These are phyloP conservation scores for Nemotelus pantherinus DNA, from an alignment of 2,888 invertebrate species.

Conservation along the genomic window DNA sequence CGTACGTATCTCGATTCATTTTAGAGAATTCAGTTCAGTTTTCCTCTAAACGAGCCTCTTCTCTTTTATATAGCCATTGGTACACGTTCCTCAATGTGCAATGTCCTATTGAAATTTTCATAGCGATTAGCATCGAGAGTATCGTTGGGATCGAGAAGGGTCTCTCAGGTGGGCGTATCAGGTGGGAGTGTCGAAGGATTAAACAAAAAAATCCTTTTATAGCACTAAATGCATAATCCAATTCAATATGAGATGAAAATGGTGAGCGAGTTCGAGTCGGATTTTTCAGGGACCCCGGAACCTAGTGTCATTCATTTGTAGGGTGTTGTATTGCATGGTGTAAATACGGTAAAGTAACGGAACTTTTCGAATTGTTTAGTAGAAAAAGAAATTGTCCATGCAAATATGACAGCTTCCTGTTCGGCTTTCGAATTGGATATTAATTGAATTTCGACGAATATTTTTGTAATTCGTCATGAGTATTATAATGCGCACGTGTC, in stretches of 20 bases:
- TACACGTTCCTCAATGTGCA: not conserved
- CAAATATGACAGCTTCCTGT: conserved; percentile 36
- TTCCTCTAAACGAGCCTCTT: conserved; percentile 20
- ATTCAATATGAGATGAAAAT: conserved; percentile 32
- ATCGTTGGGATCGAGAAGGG: conserved; percentile 47
- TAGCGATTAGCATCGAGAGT: conserved; percentile 50
- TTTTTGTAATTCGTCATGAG: conserved; percentile 3
- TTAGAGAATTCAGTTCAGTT: not conserved
- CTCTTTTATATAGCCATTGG: conserved; percentile 27
- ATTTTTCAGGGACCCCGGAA: conserved; percentile 47
- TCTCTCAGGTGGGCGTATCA: conserved; percentile 46
- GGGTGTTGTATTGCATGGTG: conserved; percentile 43
- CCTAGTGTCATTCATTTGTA: conserved; percentile 43
- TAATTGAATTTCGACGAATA: conserved; percentile 33
- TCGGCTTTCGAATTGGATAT: conserved; percentile 19
- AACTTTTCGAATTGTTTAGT: conserved; percentile 8
- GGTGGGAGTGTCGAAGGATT: conserved; percentile 50
- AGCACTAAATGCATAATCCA: conserved; percentile 44
- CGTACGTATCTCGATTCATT: not conserved
- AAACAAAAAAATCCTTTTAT: conserved; percentile 46
- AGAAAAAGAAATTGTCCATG: conserved; percentile 14
- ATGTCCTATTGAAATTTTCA: conserved; percentile 28
- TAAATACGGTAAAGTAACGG: not conserved
- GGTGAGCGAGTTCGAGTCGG: conserved; percentile 22
- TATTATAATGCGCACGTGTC: conserved; percentile 8